Evolutionary conservation across 2,888 invertebrate genomes (phyloP).

Genomic region (Rotaria macrura): DNA sequence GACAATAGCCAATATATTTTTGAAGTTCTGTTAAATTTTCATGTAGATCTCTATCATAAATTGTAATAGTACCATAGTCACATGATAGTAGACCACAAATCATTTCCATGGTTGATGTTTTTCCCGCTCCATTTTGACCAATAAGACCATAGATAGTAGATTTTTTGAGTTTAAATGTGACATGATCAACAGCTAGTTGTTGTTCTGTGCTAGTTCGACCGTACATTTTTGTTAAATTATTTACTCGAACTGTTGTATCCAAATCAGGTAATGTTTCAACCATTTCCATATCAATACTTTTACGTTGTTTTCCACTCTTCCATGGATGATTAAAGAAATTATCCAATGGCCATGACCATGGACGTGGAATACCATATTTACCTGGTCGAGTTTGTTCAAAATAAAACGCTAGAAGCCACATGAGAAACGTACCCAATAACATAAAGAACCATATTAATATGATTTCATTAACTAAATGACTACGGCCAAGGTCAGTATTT

Average conservation of each 20-base stretch:
- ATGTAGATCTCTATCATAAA: background rate
- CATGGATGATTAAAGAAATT: background rate
- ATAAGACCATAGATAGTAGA: background rate
- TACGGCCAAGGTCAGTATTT: background rate
- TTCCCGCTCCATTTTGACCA: conserved; percentile 10
- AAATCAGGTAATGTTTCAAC: background rate
- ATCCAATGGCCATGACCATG: background rate
- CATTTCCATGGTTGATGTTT: background rate
- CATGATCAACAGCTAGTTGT: background rate
- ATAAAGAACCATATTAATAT: background rate
- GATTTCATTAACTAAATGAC: background rate
- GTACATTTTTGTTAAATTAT: conserved; percentile 16
- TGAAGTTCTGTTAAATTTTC: background rate
- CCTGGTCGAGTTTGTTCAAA: background rate
- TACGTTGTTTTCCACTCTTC: background rate
- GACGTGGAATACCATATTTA: background rate
- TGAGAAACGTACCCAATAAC: background rate
- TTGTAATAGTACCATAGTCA: background rate
- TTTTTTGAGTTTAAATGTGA: background rate
- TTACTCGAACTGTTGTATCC: background rate
- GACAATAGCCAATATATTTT: conserved; percentile 10
- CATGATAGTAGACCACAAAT: background rate
- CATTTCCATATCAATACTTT: conserved; percentile 6
- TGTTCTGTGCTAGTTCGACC: background rate
- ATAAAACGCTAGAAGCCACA: conserved; percentile 2